These are phyloP conservation scores for Gallinago solitaria DNA, from an alignment of 2,797 vertebrate genomes.

Conservation along the genomic window DNA sequence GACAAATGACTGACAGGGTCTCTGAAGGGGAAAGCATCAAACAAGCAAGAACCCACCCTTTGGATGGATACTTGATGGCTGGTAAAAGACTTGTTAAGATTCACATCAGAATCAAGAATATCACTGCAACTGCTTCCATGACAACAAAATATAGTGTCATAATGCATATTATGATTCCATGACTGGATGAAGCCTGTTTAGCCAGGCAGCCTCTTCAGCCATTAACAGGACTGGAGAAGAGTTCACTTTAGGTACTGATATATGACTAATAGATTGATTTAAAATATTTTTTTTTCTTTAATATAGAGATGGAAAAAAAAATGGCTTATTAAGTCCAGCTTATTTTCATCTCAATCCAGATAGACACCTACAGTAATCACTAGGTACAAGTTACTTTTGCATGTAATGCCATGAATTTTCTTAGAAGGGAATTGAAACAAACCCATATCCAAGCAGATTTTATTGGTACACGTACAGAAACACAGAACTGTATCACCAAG, in stretches of 20 bases:
- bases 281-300: not conserved
- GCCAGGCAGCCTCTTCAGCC: not conserved
- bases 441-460: not conserved
- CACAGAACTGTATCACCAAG: not conserved
- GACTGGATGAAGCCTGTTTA: constrained; percentile 32
- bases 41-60: not conserved
- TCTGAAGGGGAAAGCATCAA: not conserved
- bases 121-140: constrained; percentile 59
- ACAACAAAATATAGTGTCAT: constrained; percentile 59
- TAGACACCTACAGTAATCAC: not conserved
- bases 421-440: not conserved
- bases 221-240: not conserved
- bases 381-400: not conserved
- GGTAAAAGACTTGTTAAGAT: constrained; percentile 53
- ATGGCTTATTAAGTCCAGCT: not conserved
- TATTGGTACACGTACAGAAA: not conserved
- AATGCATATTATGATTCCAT: constrained; percentile 33
- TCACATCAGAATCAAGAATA: constrained; percentile 53
- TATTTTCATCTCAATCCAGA: not conserved
- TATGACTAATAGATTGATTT: not conserved
- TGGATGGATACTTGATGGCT: not conserved
- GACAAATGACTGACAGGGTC: constrained; percentile 26
- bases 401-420: not conserved
- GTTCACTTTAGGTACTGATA: not conserved
- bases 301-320: not conserved